A percentile compares a stretch with the other conserved stretches of the same genome.
Conservation (phyloP, 2,797 vertebrate species). For the Microctenopoma stevenorrisi region DNA sequence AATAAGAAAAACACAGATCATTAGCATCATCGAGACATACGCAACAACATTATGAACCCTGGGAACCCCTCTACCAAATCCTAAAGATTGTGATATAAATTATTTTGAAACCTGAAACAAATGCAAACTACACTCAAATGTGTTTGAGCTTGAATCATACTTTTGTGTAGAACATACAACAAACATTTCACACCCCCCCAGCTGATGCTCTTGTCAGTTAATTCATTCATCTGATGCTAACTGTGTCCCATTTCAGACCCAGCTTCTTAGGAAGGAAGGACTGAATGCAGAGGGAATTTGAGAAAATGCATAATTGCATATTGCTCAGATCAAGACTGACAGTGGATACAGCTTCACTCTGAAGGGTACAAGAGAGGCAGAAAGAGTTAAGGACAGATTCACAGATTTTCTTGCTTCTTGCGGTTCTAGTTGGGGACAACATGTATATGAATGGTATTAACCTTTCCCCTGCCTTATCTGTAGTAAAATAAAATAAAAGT, state of each 20-base stretch:
- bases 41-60: background rate
- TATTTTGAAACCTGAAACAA: background rate
- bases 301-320: background rate
- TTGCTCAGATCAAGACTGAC: conserved; percentile 10
- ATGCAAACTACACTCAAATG: background rate
- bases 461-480: too few species aligned
- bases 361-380: background rate
- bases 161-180: background rate
- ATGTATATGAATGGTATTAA: too few species aligned
- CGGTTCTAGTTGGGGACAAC: too few species aligned
- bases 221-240: background rate
- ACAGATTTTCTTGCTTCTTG: too few species aligned
- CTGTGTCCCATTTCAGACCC: conserved; percentile 5
- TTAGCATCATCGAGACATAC: background rate
- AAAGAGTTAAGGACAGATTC: too few species aligned
- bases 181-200: background rate
- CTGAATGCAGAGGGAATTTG: background rate
- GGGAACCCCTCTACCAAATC: background rate
- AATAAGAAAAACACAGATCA: background rate
- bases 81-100: background rate
- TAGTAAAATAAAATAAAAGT: too few species aligned
- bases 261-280: background rate
- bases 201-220: background rate
- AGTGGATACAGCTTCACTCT: background rate
- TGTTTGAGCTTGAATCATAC: background rate